Percentiles rank a stretch among this genome's conserved stretches.
These are phyloP conservation scores for Serilophus lunatus DNA, from an alignment of 2,113 vertebrate genomes.

Conservation along the genomic window DNA sequence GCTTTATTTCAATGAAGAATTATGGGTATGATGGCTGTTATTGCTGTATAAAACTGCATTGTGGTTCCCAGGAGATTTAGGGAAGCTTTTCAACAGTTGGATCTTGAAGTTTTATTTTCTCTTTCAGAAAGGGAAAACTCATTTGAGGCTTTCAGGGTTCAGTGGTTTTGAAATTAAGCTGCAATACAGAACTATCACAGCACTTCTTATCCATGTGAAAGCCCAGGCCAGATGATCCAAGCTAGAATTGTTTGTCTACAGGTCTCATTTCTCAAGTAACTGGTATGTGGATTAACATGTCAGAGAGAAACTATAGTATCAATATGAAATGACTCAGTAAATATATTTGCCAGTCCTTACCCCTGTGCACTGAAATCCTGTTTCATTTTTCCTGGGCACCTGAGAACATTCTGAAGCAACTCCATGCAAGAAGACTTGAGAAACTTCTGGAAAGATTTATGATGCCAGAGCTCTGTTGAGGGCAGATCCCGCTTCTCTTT, in stretches of 20 bases:
- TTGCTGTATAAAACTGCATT: background rate
- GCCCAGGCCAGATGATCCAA: background rate
- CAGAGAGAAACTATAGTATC: background rate
- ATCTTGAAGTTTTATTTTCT: conserved; percentile 33
- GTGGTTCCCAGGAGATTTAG: background rate
- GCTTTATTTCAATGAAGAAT: background rate
- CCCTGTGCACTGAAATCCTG: background rate
- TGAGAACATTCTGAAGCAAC: background rate
- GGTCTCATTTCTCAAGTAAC: background rate
- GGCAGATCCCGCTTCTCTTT: background rate
- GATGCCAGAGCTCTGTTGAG: background rate
- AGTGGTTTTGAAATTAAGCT: conserved; percentile 35
- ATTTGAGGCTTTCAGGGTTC: conserved; percentile 35
- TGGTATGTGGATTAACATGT: background rate
- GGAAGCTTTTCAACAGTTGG: background rate
- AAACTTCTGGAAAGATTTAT: background rate
- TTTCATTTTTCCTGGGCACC: background rate
- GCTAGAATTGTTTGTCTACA: background rate
- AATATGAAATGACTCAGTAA: background rate
- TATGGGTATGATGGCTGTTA: background rate
- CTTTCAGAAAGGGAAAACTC: conserved; percentile 16
- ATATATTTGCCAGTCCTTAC: background rate
- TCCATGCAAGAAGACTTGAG: background rate
- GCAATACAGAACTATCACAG: background rate
- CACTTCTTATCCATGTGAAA: background rate